A percentile compares a stretch with the other conserved stretches of the same genome.
These are phyloP conservation scores for Chirona hameri DNA, from an alignment of 2,888 invertebrate genomes.

Conservation along the genomic window DNA sequence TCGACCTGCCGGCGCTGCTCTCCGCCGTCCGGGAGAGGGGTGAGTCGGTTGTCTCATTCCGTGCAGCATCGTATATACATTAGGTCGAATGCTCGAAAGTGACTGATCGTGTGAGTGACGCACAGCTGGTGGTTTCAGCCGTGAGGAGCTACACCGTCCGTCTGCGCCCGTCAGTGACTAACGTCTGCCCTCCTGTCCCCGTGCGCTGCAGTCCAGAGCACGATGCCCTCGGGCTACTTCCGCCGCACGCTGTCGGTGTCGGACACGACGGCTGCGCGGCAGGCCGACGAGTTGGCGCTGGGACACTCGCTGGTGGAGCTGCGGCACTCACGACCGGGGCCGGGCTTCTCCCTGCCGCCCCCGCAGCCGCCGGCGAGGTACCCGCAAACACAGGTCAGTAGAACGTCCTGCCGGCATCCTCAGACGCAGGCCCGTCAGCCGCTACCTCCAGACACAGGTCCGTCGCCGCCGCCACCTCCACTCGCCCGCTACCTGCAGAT, in stretches of 20 bases:
- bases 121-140: no score
- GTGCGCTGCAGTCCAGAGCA: not conserved
- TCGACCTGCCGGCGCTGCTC: conserved; percentile 23
- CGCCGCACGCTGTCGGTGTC: conserved; percentile 26
- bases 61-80: no score
- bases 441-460: no score
- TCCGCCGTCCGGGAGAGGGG: not conserved
- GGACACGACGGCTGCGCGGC: not conserved
- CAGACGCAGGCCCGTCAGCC: not conserved
- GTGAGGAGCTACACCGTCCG: no score
- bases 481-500: not conserved
- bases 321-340: not conserved
- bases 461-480: not conserved
- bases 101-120: no score
- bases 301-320: conserved; percentile 27
- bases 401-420: no score
- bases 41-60: no score
- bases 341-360: not conserved
- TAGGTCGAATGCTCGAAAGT: no score
- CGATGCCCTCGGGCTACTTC: not conserved
- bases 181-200: not conserved
- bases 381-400: not conserved
- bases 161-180: no score
- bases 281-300: not conserved
- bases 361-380: not conserved